Conservation (phyloP, 2,797 vertebrate genomes). For the Novumbra hubbsi region DNA sequence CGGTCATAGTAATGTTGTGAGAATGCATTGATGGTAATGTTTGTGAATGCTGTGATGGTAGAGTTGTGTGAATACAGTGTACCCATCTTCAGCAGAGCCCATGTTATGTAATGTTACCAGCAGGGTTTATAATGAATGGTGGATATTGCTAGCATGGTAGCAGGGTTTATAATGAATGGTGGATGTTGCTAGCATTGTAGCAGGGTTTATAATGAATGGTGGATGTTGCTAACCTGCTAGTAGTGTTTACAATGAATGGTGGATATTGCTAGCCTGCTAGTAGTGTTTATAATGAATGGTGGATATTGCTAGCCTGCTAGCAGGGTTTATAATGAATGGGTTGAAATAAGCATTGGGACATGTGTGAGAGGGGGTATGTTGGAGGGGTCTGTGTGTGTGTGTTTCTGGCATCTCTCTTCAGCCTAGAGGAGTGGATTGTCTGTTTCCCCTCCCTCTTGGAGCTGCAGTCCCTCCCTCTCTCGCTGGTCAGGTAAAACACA, state of each 20-base stretch:
- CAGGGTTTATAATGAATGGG: conserved; percentile 5
- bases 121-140: conserved; percentile 21
- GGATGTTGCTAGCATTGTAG: too few relatives aligned
- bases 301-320: conserved; percentile 6
- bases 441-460: conserved; percentile 62
- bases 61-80: conserved; percentile 38
- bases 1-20: not conserved
- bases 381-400: conserved; percentile 36
- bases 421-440: conserved; percentile 74
- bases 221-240: too few relatives aligned
- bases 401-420: conserved; percentile 80
- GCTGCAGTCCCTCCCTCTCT: conserved; percentile 63
- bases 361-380: not conserved
- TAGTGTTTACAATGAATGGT: conserved; percentile 4
- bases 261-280: not conserved
- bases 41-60: not conserved
- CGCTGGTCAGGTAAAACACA: conserved; percentile 77
- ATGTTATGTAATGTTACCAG: conserved; percentile 63
- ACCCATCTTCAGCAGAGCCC: conserved; percentile 52
- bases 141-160: not conserved
- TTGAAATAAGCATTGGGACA: conserved; percentile 40
- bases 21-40: not conserved
- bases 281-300: conserved; percentile 12
- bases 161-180: not conserved
- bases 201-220: not conserved